A percentile compares a stretch with the other conserved stretches of the same genome.
Evolutionary conservation across 1,140 invertebrate genomes (phyloP).

Genomic region (Eufriesea mexicana): DNA sequence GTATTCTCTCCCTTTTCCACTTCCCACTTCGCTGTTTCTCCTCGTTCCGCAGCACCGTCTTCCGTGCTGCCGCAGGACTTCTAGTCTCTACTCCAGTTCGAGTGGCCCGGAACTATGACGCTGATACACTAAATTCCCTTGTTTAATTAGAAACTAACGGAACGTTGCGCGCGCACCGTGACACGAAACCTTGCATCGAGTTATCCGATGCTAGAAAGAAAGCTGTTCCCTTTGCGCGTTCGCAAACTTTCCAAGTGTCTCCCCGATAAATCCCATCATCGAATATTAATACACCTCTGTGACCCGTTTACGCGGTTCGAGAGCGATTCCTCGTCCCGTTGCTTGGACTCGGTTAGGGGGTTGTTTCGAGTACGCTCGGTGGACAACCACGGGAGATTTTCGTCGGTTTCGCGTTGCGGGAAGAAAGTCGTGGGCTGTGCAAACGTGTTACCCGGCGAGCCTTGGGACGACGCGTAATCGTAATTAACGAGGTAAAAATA

Average conservation of each 20-base stretch:
- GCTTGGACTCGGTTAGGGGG: too few species aligned
- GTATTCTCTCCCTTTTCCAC: not conserved
- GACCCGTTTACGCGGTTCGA: not conserved
- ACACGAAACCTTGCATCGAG: not conserved
- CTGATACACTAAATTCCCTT: constrained; percentile 43
- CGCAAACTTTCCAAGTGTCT: not conserved
- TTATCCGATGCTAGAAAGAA: not conserved
- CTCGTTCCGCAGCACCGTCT: not conserved
- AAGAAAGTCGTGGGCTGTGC: constrained; percentile 13
- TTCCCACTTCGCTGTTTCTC: not conserved
- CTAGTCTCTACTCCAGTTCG: constrained; percentile 3
- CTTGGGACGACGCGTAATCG: constrained; percentile 66
- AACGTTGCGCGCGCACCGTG: not conserved
- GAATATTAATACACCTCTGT: constrained; percentile 24
- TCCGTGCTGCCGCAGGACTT: not conserved
- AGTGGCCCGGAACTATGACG: constrained; percentile 35
- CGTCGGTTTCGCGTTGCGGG: not conserved
- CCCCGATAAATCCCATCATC: not conserved
- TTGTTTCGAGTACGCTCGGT: too few species aligned
- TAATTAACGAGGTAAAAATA: constrained; percentile 71
- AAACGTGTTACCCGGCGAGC: constrained; percentile 24
- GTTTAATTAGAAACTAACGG: constrained; percentile 61
- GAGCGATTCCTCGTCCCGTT: too few species aligned
- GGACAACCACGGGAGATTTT: too few species aligned
- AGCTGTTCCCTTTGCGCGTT: not conserved